Percentiles rank a stretch among this genome's conserved stretches.
Conservation (phyloP, 2,888 invertebrate species). For the Acanthoscelides obtectus region DNA sequence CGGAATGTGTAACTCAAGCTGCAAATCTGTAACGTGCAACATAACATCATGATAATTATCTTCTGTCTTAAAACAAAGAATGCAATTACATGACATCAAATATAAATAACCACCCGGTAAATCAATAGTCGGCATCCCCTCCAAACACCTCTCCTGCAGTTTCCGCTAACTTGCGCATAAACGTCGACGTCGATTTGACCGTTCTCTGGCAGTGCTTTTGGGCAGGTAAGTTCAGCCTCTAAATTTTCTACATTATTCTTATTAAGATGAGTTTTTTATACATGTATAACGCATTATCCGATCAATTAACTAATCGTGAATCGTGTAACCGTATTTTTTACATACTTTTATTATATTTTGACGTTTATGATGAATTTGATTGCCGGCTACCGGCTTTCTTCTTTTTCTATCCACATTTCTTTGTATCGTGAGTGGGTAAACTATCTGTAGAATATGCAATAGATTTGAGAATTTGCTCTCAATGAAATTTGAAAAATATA, state of each 20-base stretch:
- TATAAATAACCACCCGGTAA: constrained; percentile 15
- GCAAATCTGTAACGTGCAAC: background rate
- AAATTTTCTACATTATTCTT: constrained; percentile 9
- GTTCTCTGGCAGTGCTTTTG: constrained; percentile 36
- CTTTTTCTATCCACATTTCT: background rate
- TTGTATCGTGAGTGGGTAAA: background rate
- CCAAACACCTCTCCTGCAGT: constrained; percentile 34
- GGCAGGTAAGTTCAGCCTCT: constrained; percentile 29
- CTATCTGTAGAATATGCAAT: no score
- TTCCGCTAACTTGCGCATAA: constrained; percentile 39
- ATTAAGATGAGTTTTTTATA: background rate
- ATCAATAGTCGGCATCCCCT: constrained; percentile 37
- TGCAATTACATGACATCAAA: constrained; percentile 3
- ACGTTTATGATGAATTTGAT: constrained; percentile 3
- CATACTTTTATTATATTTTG: constrained; percentile 2
- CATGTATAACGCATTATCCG: background rate
- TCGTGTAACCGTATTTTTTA: constrained; percentile 7
- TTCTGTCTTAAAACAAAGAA: background rate
- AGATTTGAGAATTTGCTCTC: no score
- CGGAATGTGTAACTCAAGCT: background rate
- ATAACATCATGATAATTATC: background rate
- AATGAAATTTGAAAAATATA: background rate
- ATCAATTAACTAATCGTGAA: background rate
- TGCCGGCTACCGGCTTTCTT: constrained; percentile 12
- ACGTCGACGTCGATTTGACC: constrained; percentile 38